These are phyloP conservation scores for Heliconius cydno DNA, from an alignment of 2,888 invertebrate genomes.

Conservation along the genomic window DNA sequence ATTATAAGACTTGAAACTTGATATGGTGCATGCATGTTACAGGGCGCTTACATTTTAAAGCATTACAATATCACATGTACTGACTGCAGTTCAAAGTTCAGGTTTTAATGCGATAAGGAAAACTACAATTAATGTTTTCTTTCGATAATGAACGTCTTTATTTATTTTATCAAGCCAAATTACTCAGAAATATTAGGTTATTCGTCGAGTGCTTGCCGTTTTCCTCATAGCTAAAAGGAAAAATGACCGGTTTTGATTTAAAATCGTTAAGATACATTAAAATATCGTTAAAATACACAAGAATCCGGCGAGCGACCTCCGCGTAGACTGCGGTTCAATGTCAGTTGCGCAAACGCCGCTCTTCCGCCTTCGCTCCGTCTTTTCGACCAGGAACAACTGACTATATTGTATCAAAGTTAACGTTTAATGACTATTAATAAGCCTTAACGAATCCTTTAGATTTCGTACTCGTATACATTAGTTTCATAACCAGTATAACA, in stretches of 20 bases:
- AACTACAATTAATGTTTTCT: constrained; percentile 56
- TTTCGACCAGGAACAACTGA: constrained; percentile 69
- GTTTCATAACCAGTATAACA: background rate
- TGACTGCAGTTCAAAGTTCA: background rate
- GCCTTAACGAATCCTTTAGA: no score
- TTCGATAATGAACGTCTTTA: constrained; percentile 53
- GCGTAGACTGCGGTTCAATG: constrained; percentile 77
- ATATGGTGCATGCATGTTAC: background rate
- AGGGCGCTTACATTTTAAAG: background rate
- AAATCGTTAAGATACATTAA: constrained; percentile 56
- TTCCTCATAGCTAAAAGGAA: constrained; percentile 57
- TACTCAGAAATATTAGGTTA: constrained; percentile 58
- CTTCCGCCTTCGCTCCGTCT: constrained; percentile 69
- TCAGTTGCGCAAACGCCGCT: constrained; percentile 81
- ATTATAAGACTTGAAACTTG: background rate
- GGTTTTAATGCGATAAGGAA: constrained; percentile 45
- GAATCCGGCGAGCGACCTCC: constrained; percentile 77
- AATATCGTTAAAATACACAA: constrained; percentile 66
- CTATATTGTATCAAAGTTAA: constrained; percentile 61
- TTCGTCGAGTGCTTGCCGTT: constrained; percentile 49
- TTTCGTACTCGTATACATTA: no score
- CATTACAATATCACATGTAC: background rate
- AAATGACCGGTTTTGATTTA: constrained; percentile 47
- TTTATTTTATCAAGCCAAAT: constrained; percentile 63
- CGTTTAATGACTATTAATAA: constrained; percentile 47